phyloP scores from a whole-genome alignment of 2,797 vertebrate species.

The Halcyon chelicuti region DNA sequence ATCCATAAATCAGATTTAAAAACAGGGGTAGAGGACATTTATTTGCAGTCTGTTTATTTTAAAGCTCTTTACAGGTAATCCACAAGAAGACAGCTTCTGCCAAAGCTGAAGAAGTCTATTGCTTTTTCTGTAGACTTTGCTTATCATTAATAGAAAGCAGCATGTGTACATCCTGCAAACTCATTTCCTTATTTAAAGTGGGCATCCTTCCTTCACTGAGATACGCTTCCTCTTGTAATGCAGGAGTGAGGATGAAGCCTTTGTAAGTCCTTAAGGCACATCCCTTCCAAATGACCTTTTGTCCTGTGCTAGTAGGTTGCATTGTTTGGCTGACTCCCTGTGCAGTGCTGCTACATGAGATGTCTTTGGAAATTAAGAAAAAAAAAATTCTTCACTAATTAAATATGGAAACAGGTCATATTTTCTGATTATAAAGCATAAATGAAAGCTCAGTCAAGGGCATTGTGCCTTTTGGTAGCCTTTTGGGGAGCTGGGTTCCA shows the following conservation, averaged over 20 bases:
- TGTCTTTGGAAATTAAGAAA: constrained; percentile 71
- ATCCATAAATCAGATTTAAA: constrained; percentile 70
- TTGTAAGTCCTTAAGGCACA: constrained; percentile 84
- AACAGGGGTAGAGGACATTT: constrained; percentile 56
- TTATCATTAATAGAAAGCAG: constrained; percentile 88
- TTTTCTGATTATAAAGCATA: constrained; percentile 75
- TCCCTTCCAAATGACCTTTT: constrained; percentile 87
- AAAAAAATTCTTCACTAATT: constrained; percentile 70
- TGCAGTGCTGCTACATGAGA: constrained; percentile 64
- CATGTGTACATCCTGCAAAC: constrained; percentile 91
- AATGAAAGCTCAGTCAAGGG: constrained; percentile 55
- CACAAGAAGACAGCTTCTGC: constrained; percentile 63
- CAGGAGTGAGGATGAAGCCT: constrained; percentile 79
- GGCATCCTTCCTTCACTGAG: constrained; percentile 91
- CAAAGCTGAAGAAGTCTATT: constrained; percentile 47
- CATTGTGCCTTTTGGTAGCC: constrained; percentile 22
- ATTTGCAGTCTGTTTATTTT: constrained; percentile 74
- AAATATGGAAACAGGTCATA: constrained; percentile 76
- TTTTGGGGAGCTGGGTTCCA: constrained; percentile 48
- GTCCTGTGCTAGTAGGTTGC: constrained; percentile 74
- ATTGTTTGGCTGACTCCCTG: constrained; percentile 78
- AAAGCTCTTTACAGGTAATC: constrained; percentile 74
- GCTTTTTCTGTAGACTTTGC: constrained; percentile 72
- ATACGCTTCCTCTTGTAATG: constrained; percentile 87
- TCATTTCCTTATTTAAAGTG: constrained; percentile 96